Conservation (phyloP, 2,888 invertebrate species). For the Slavum lentiscoides region DNA sequence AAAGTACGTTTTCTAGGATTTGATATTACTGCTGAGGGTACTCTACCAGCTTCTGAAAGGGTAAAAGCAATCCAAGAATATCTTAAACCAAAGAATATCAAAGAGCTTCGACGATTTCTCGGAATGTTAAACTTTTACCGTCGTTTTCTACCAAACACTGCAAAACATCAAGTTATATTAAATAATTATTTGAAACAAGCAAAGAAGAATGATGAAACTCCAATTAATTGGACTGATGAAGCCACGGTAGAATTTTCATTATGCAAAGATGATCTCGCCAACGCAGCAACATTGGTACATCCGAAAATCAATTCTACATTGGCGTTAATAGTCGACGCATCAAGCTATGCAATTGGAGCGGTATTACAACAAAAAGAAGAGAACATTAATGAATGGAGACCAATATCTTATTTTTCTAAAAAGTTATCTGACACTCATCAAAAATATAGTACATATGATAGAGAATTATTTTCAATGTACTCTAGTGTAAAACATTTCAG, state of each 20-base stretch:
- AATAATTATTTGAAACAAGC: constrained; percentile 8
- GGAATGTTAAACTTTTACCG: no score
- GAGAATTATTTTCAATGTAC: constrained; percentile 54
- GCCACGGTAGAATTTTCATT: constrained; percentile 56
- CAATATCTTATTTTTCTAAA: constrained; percentile 54
- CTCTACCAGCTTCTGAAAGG: constrained; percentile 58
- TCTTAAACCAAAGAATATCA: constrained; percentile 53
- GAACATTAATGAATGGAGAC: constrained; percentile 13
- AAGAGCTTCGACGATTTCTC: constrained; percentile 53
- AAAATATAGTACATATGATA: constrained; percentile 53
- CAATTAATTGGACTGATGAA: constrained; percentile 55
- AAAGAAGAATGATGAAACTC: constrained; percentile 56
- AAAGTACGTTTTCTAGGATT: constrained; percentile 57
- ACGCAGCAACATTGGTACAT: constrained; percentile 58
- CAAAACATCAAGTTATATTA: constrained; percentile 44
- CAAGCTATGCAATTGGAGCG: constrained; percentile 59
- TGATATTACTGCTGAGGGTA: constrained; percentile 56
- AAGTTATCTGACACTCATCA: constrained; percentile 42
- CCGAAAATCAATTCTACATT: constrained; percentile 57
- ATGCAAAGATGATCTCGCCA: constrained; percentile 57
- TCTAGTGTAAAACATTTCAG: constrained; percentile 50
- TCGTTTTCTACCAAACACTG: constrained; percentile 50
- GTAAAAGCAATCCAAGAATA: constrained; percentile 57
- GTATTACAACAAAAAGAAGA: constrained; percentile 58
- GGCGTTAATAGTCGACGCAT: constrained; percentile 59